Evolutionary conservation across 2,113 vertebrate genomes (phyloP).

Genomic region (Tylochromis polylepis): DNA sequence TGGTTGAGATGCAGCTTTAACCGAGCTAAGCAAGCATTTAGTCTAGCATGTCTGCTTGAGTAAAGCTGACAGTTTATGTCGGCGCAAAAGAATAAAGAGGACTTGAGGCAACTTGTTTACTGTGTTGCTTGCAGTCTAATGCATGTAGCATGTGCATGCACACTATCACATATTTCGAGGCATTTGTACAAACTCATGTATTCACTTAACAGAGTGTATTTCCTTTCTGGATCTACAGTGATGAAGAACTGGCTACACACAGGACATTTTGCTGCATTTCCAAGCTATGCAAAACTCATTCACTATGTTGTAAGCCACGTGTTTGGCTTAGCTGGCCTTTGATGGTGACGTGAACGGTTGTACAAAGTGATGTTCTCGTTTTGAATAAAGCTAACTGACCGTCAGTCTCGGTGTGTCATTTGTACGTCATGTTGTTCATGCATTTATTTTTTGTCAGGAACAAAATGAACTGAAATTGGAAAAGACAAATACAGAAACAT

Average conservation of each 20-base stretch:
- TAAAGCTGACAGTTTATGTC: background rate
- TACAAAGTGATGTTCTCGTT: background rate
- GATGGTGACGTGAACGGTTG: background rate
- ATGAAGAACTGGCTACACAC: background rate
- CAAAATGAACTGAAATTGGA: no score
- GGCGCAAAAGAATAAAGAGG: background rate
- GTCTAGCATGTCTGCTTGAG: background rate
- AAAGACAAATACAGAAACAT: background rate
- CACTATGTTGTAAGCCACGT: background rate
- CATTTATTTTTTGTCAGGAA: fast-evolving
- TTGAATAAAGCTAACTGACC: background rate
- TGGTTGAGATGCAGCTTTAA: background rate
- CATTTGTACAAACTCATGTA: background rate
- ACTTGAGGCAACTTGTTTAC: background rate
- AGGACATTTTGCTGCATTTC: background rate
- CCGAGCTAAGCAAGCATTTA: background rate
- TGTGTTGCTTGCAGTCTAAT: background rate
- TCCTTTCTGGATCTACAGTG: background rate
- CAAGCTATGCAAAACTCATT: background rate
- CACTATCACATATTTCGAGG: background rate
- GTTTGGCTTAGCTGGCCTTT: background rate
- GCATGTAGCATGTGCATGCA: background rate
- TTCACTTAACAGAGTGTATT: background rate
- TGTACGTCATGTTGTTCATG: background rate
- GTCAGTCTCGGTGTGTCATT: background rate